Evolutionary conservation across 1,140 invertebrate species (phyloP).

Genomic region (Phortica variegata): DNA sequence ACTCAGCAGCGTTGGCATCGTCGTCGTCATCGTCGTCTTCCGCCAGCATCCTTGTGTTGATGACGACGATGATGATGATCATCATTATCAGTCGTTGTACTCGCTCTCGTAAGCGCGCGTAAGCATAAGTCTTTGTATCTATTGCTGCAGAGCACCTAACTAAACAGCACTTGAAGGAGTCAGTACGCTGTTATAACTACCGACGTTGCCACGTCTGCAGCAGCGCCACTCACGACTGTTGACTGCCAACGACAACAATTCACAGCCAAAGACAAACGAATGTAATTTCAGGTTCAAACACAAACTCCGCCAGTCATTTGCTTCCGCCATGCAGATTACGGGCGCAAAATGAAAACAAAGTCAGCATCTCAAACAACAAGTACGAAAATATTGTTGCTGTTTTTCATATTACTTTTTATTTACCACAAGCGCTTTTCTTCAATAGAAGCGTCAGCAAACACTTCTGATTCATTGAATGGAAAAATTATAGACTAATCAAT

Average conservation of each 20-base stretch:
- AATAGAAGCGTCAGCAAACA: neutral
- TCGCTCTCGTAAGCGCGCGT: conserved; percentile 13
- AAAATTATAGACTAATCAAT: conserved; percentile 57
- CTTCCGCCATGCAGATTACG: too few relatives aligned
- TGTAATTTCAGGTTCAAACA: conserved; percentile 35
- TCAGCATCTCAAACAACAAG: too few relatives aligned
- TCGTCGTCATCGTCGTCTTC: too few relatives aligned
- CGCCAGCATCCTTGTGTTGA: too few relatives aligned
- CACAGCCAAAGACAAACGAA: conserved; percentile 21
- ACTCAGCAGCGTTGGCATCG: conserved; percentile 13
- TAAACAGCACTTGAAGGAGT: neutral
- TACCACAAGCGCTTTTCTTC: too few relatives aligned
- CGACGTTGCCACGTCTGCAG: too few relatives aligned
- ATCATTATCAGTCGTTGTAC: conserved; percentile 18
- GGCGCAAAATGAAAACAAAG: too few relatives aligned
- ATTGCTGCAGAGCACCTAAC: neutral
- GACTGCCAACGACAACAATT: conserved; percentile 26
- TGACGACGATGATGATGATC: too few relatives aligned
- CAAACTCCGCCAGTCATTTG: too few relatives aligned
- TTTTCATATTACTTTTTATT: too few relatives aligned
- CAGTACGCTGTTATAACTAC: too few relatives aligned
- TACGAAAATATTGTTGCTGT: too few relatives aligned
- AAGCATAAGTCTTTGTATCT: conserved; percentile 13
- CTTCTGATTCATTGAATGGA: conserved; percentile 50
- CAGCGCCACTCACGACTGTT: conserved; percentile 13